Evolutionary conservation across 2,797 vertebrate genomes (phyloP).

Genomic region (Podargus strigoides): DNA sequence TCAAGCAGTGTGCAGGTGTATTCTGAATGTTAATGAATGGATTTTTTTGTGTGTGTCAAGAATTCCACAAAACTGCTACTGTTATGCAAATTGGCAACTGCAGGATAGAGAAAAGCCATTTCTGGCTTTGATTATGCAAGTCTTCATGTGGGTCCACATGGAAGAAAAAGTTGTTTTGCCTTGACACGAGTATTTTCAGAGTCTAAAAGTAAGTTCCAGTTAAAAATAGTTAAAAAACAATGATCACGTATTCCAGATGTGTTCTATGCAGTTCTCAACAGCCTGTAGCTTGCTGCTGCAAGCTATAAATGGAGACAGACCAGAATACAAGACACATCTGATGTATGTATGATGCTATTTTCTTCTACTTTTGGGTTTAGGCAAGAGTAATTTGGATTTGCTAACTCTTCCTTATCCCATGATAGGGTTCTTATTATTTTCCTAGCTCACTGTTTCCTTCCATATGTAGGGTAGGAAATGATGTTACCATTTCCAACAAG

Average conservation of each 20-base stretch:
- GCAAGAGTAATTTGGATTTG: not conserved
- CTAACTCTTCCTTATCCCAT: not conserved
- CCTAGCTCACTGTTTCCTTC: not conserved
- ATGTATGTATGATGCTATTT: not conserved
- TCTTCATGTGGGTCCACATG: not conserved
- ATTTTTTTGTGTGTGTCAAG: not conserved
- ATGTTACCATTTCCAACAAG: not conserved
- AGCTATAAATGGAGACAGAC: not conserved
- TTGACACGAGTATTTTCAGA: not conserved
- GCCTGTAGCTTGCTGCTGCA: not conserved
- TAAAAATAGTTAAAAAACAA: not conserved
- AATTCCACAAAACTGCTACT: not conserved
- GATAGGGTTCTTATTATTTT: not conserved
- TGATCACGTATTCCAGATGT: not conserved
- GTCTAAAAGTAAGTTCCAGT: not conserved
- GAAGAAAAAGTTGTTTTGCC: not conserved
- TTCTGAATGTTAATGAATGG: slow-evolving; percentile 3
- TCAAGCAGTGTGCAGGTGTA: not conserved
- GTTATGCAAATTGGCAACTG: not conserved
- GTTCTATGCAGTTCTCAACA: accelerated
- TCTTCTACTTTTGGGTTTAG: not conserved
- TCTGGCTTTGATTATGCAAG: not conserved
- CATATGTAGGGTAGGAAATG: not conserved
- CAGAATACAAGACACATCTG: not conserved
- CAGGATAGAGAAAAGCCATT: not conserved